Percentiles rank a stretch among this genome's conserved stretches.
Conservation (phyloP, 2,113 vertebrate genomes). For the Pomatostomus ruficeps region DNA sequence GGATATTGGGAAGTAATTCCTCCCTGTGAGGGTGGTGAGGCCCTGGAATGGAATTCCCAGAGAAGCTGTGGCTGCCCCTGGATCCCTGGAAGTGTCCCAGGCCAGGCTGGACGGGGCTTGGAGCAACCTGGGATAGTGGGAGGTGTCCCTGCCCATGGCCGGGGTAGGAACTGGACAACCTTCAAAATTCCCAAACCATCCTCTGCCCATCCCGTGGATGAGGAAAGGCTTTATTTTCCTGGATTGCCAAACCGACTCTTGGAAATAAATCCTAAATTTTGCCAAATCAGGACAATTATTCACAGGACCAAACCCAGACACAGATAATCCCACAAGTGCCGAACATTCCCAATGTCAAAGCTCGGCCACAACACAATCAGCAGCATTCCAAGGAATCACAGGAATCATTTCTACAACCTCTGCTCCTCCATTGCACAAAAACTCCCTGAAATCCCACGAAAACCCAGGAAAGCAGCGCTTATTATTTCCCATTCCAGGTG, state of each 20-base stretch:
- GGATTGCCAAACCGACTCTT: neutral
- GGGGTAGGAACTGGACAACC: neutral
- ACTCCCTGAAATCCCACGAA: neutral
- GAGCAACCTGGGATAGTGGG: neutral
- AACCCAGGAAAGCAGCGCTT: neutral
- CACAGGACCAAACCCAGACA: neutral
- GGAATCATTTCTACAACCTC: neutral
- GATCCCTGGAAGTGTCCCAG: neutral
- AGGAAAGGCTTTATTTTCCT: neutral
- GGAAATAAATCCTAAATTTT: neutral
- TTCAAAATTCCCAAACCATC: neutral
- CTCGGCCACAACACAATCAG: neutral
- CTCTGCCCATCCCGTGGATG: neutral
- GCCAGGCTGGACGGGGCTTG: fast-evolving
- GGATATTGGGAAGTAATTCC: neutral
- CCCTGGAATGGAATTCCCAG: neutral
- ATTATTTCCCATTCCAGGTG: neutral
- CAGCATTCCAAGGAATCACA: neutral
- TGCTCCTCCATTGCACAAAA: neutral
- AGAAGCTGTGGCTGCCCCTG: neutral
- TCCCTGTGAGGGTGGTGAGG: fast-evolving
- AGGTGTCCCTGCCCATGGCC: neutral
- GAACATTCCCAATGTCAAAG: neutral
- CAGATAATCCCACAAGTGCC: too few relatives aligned
- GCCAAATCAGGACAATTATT: neutral